phyloP scores from a whole-genome alignment of 2,797 vertebrate species.

The Amblyraja radiata region DNA sequence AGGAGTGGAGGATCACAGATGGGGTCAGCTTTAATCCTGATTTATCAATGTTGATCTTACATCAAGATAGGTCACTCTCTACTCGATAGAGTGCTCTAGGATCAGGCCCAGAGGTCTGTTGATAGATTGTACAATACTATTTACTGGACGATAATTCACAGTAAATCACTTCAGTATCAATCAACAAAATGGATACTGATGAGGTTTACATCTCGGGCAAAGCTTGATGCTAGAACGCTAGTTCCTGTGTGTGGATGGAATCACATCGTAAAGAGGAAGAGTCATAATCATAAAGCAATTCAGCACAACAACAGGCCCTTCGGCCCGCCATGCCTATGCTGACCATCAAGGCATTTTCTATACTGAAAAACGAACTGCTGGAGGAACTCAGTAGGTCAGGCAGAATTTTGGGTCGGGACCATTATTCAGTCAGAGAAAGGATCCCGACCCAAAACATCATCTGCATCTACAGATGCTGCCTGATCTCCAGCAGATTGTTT shows the following conservation, averaged over 20 bases:
- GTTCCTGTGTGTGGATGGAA: background rate
- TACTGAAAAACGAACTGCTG: no score
- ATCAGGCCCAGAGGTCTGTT: background rate
- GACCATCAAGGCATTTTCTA: no score
- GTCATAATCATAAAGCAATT: no score
- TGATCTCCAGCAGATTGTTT: no score
- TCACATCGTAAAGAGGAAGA: background rate
- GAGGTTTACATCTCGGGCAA: background rate
- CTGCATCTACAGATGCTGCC: no score
- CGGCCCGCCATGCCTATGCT: no score
- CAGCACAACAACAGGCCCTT: no score
- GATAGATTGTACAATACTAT: constrained; percentile 4
- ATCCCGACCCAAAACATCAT: no score
- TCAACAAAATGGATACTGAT: background rate
- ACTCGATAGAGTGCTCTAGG: background rate
- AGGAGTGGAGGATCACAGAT: background rate
- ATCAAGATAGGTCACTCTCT: background rate
- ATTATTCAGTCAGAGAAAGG: no score
- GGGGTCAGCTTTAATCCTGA: background rate
- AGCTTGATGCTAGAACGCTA: no score
- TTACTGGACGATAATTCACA: constrained; percentile 13
- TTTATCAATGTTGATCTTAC: constrained; percentile 29
- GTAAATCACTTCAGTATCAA: background rate
- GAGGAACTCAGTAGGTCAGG: no score
- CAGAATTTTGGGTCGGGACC: no score